Percentiles rank a stretch among this genome's conserved stretches.
These are phyloP conservation scores for Agonopterix subpropinquella DNA, from an alignment of 2,888 invertebrate genomes.

Conservation along the genomic window DNA sequence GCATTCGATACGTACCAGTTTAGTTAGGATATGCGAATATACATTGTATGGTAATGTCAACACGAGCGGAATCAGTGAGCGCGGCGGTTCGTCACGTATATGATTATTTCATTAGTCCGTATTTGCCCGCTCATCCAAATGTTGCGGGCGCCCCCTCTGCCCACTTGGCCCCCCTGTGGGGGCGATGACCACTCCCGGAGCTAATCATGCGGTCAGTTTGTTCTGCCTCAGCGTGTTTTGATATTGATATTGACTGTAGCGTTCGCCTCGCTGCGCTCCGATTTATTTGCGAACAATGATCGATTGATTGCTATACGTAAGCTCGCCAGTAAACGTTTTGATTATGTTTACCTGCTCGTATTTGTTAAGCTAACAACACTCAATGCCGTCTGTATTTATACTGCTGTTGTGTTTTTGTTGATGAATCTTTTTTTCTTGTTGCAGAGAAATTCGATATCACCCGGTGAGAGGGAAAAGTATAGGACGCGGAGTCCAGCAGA, in stretches of 20 bases:
- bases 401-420: constrained; percentile 1
- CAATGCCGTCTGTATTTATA: constrained; percentile 23
- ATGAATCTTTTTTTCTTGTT: constrained; percentile 38
- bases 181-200: constrained; percentile 69
- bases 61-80: constrained; percentile 53
- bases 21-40: constrained; percentile 17
- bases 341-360: constrained; percentile 66
- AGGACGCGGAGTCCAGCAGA: constrained; percentile 86
- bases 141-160: constrained; percentile 39
- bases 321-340: constrained; percentile 66
- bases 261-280: constrained; percentile 67
- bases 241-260: constrained; percentile 73
- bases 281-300: constrained; percentile 75
- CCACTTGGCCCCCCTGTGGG: constrained; percentile 24
- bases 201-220: constrained; percentile 76
- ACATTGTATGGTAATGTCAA: constrained; percentile 35
- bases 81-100: constrained; percentile 67
- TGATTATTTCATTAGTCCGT: constrained; percentile 75
- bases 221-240: constrained; percentile 75
- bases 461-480: constrained; percentile 88
- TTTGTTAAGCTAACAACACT: constrained; percentile 48
- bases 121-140: constrained; percentile 71
- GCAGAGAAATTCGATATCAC: constrained; percentile 91
- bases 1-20: constrained; percentile 24
- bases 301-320: constrained; percentile 70